Evolutionary conservation across 2,888 invertebrate species (phyloP).

Genomic region (Xestia c-nigrum): DNA sequence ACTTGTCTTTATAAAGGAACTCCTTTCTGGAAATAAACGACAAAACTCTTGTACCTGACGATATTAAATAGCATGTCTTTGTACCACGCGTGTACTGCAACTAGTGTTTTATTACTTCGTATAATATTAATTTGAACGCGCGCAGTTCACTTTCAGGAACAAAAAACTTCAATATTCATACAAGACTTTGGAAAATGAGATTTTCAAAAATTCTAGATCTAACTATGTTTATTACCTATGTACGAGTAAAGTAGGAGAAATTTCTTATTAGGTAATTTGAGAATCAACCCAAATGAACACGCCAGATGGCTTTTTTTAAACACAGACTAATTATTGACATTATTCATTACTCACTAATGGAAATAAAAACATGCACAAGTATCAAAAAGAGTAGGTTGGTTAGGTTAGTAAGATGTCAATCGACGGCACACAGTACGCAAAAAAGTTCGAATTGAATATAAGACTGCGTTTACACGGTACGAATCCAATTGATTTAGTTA

Average conservation of each 20-base stretch:
- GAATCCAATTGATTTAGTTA: slow-evolving; percentile 14
- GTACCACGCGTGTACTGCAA: slow-evolving; percentile 4
- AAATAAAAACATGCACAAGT: too few relatives aligned
- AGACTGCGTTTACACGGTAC: slow-evolving; percentile 28
- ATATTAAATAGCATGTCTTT: slow-evolving; percentile 43
- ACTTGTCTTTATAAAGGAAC: slow-evolving; percentile 1
- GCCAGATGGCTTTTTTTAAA: too few relatives aligned
- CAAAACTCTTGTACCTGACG: neutral
- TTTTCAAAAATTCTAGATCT: slow-evolving; percentile 6
- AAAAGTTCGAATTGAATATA: slow-evolving; percentile 6
- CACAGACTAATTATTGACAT: too few relatives aligned
- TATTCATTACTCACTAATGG: too few relatives aligned
- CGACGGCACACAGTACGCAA: too few relatives aligned
- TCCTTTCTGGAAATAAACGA: slow-evolving; percentile 11
- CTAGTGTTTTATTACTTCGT: slow-evolving; percentile 38
- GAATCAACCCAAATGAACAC: neutral
- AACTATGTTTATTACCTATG: slow-evolving; percentile 2
- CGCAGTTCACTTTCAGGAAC: neutral
- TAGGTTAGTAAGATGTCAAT: too few relatives aligned
- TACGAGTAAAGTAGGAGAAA: neutral
- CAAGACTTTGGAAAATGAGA: slow-evolving; percentile 1
- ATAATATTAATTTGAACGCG: slow-evolving; percentile 13
- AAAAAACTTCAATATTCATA: slow-evolving; percentile 27
- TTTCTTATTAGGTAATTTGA: neutral
- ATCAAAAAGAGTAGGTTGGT: too few relatives aligned